Evolutionary conservation across 2,113 vertebrate genomes (phyloP), one percentile per base, ranked within the genome.

Genomic region (Hyaena hyaena): DNA sequence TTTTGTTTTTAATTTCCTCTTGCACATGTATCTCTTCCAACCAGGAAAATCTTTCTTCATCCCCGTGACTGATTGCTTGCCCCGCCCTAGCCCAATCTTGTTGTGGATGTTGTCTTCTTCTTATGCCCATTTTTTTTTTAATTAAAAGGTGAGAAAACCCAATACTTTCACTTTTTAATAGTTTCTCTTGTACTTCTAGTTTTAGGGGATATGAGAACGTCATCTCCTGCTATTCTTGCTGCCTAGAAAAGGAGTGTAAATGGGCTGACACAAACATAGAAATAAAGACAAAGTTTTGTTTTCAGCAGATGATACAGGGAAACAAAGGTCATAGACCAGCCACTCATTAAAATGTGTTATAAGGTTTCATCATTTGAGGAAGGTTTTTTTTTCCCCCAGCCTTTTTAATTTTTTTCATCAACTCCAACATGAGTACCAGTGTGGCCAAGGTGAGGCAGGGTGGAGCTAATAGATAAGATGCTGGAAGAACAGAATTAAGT

Each of bases 401-500:
- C n/a, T 99, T 99, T 83, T 88, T 39, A 39, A 39, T 99, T 8
- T 61, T 61, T 61, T 55, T 69, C 99, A 16, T 99, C 99, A 0
- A 99, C 99, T 0, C 99, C 99, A 73, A 99, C 99, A 31, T 99
- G 97, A 76, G 99, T 87, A 99, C 99, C 0, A 99, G 98, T 2
- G 99, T 61, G 99, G 98, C 99, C 99, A 99, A 0, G 99, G 98
- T 87, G 99, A 94, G 0, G 99, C 99, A 0, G 99, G 99, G 93
- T 99, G 99, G 97, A 99, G 98, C 99, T 99, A 99, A 98, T 99
- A 99, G 9, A 99, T 98, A 12, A 99, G 99, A 83, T 99, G 99
- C 97, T 99, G 99, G 92, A 99, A 99, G 92, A 99, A 71, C 98
- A 99, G 5, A 99, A 99, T 92, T 99, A 99, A 0, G 98, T 31